Base-by-base conservation (phyloP, 2,888 invertebrate species). In the Cephus runcator region DNA sequence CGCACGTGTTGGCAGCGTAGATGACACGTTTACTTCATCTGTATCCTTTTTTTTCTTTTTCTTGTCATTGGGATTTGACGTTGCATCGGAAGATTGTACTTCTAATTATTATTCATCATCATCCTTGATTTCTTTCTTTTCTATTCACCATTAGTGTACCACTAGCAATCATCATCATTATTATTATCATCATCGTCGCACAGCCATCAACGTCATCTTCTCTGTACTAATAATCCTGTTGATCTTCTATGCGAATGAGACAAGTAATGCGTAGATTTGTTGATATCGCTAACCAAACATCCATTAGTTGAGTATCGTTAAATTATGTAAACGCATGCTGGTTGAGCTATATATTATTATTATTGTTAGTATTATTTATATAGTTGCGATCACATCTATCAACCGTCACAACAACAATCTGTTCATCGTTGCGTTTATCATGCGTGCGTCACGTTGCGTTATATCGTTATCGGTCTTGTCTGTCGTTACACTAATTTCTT, bases 321-420 rank as follows among this genome's bases (percentile, higher is more conserved):
- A 82, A 85, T 85, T 89, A 90, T 87, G 88, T 86, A 83, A 69
- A 90, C 85, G 90, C 90, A 90, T 90, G 90, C 88, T 89, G 87
- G 84, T 85, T 89, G 87, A 88, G 81, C 40, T 40, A 40, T 40
- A 40, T 40, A 40, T 40, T 36, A 36, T 36, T 36, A 40, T 40
- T 40, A 40, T 15, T 40, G 15, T 40, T 40, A 40, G 15, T 40
- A 15, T 40, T 40, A 40, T 40, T 40, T 40, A 40, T 40, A 40
- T 40, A 40, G 40, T 40, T 40, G 40, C 40, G 40, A 40, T 40
- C 40, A 15, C 15, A 15, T 15, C 6, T 40, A 0, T 40, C 40
- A 40, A 40, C 40, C 15, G 15, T 40, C 40, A 40, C 15, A 15
- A 40, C 15, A 40, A 40, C 15, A 15, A 15, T 40, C 15, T 40